Conservation (phyloP, 2,888 invertebrate genomes). For the Ectemnius lituratus region DNA sequence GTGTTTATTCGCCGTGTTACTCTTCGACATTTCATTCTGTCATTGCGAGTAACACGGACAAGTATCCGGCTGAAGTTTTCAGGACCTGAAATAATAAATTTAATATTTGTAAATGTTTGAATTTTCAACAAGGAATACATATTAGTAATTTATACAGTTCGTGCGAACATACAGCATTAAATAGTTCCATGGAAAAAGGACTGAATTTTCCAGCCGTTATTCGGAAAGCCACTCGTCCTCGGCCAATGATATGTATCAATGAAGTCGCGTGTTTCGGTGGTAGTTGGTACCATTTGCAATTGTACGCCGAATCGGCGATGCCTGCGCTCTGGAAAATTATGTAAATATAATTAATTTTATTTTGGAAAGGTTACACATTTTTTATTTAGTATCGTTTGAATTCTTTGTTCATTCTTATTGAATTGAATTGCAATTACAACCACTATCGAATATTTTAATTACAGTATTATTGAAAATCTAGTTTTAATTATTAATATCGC, state of each 20-base stretch:
- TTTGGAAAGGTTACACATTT: background rate
- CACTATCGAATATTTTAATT: background rate
- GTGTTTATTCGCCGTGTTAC: background rate
- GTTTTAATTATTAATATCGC: background rate
- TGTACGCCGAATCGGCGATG: constrained; percentile 35
- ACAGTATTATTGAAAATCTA: too few relatives aligned
- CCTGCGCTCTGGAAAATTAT: constrained; percentile 31
- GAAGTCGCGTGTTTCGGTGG: constrained; percentile 29
- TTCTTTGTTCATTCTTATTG: background rate
- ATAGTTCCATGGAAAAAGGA: constrained; percentile 47
- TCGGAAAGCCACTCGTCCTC: constrained; percentile 33
- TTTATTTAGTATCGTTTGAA: background rate
- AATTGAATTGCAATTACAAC: too few relatives aligned
- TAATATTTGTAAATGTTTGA: background rate
- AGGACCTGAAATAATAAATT: constrained; percentile 47
- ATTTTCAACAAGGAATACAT: background rate
- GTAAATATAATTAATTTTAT: constrained; percentile 1
- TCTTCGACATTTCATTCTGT: constrained; percentile 16
- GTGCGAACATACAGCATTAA: constrained; percentile 32
- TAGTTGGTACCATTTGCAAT: constrained; percentile 50
- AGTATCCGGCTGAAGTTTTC: constrained; percentile 60
- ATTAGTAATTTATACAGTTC: background rate
- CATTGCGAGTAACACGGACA: constrained; percentile 59
- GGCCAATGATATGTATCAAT: constrained; percentile 33
- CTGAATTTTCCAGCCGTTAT: constrained; percentile 54